Conservation (phyloP, 2,888 invertebrate species). For the Rhorus exstirpatorius region DNA sequence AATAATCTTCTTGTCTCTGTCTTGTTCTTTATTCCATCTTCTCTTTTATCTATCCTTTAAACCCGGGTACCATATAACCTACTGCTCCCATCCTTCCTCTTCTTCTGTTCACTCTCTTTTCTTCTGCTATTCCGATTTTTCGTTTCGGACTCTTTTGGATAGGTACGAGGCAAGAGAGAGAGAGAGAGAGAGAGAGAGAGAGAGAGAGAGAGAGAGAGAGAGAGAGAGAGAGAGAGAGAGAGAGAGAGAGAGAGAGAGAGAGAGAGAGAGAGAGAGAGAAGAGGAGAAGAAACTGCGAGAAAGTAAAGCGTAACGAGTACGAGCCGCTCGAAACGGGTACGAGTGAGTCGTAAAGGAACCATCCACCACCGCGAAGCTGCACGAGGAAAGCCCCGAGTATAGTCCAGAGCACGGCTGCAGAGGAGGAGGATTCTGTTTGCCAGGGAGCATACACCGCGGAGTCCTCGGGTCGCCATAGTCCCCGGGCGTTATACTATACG, state of each 20-base stretch:
- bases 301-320: slow-evolving; percentile 51
- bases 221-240: background rate
- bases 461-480: slow-evolving; percentile 54
- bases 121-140: slow-evolving; percentile 26
- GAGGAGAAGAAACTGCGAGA: background rate
- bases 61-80: slow-evolving; percentile 1
- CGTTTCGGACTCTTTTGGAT: slow-evolving; percentile 32
- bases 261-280: background rate
- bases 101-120: slow-evolving; percentile 7
- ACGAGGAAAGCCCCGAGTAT: slow-evolving; percentile 52
- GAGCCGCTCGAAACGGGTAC: slow-evolving; percentile 35
- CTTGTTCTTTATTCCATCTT: slow-evolving; percentile 32
- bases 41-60: slow-evolving; percentile 9
- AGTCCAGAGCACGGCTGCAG: slow-evolving; percentile 41
- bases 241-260: background rate
- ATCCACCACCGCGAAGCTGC: slow-evolving; percentile 40
- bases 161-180: slow-evolving; percentile 3
- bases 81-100: background rate
- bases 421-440: slow-evolving; percentile 64
- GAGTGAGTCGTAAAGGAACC: slow-evolving; percentile 63
- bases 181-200: background rate
- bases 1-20: slow-evolving; percentile 37
- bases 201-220: background rate
- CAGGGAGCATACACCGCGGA: slow-evolving; percentile 42
- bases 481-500: slow-evolving; percentile 54